Evolutionary conservation across 2,113 vertebrate species (phyloP).

Genomic region (Pardalotus punctatus): DNA sequence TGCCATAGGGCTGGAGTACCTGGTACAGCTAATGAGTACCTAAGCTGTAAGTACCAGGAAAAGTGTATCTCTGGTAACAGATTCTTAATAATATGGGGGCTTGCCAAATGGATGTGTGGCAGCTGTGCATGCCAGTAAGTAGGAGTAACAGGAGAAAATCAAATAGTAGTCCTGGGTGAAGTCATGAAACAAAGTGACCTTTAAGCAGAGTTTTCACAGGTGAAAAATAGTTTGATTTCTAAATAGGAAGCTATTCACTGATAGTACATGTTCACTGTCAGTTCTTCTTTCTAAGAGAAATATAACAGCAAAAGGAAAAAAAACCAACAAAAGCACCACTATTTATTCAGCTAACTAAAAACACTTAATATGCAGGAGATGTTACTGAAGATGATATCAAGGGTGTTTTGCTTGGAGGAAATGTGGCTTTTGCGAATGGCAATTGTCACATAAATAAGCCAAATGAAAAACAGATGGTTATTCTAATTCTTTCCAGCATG

Average conservation of each 20-base stretch:
- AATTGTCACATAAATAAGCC: background rate
- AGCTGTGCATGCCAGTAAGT: background rate
- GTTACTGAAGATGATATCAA: background rate
- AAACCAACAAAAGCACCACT: rapidly evolving
- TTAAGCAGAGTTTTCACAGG: background rate
- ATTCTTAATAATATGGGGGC: background rate
- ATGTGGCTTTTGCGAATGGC: background rate
- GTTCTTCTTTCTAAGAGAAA: background rate
- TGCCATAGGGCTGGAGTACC: background rate
- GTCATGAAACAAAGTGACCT: background rate
- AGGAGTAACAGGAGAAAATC: background rate
- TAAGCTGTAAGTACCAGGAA: rapidly evolving
- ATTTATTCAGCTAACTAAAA: background rate
- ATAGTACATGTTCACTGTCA: background rate
- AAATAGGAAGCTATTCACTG: background rate
- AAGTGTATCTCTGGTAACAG: background rate
- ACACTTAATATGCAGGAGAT: background rate
- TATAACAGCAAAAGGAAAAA: background rate
- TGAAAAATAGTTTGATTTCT: background rate
- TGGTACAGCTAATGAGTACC: background rate
- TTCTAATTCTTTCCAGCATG: background rate
- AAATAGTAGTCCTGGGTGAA: background rate
- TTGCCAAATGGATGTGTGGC: background rate
- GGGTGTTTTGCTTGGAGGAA: background rate
- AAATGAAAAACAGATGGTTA: background rate